Base-by-base conservation (phyloP, 2,888 invertebrate species). In the Zygaena filipendulae region DNA sequence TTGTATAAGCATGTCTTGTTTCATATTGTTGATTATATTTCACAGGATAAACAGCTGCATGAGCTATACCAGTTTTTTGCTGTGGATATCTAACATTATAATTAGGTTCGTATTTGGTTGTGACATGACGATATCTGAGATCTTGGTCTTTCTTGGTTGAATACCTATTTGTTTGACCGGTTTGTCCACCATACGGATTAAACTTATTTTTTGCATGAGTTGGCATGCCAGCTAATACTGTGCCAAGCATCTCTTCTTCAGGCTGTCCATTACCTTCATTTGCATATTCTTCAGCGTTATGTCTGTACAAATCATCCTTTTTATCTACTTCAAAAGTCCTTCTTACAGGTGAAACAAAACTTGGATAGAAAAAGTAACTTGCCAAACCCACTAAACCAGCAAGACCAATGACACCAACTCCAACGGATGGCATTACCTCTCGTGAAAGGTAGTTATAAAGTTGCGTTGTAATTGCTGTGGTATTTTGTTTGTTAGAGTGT, bases 381-480 rank as follows among this genome's bases (percentile, higher is more conserved):
- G 91, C 91, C 18, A 91, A 58, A 2, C 91, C 91, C 2, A 88
- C 87, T 20, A 88, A 82, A 34, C 90, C 84, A 35, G 90, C 86
- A 21, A 91, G 59, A 2, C 91, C 90, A 7, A 90, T 84, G 11
- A 91, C 66, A 43, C 91, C 90, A 0, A 90, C 87, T 1, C 91
- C 90, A 11, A 91, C 88, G 14, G 88, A 88, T 1, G 91, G 90
- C 87, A 91, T 90, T 0, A 91, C 87, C 71, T 91, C 90, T 43
- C 90, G 80, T 2, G 90, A 88, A 21, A 91, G 63, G 47, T 88
- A 91, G 47, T 88, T 90, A 49, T 90, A 91, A 13, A 91, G 84
- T 54, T 89, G 87, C 1, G 89, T 87, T 6, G 87, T 83, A 0
- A 90, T 81, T 1, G 88, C 87, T 30, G 87, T 63, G 24, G 59